Percentiles rank a stretch among this genome's conserved stretches.
phyloP scores from a whole-genome alignment of 2,113 vertebrate species.

The Rhabdornis inornatus region DNA sequence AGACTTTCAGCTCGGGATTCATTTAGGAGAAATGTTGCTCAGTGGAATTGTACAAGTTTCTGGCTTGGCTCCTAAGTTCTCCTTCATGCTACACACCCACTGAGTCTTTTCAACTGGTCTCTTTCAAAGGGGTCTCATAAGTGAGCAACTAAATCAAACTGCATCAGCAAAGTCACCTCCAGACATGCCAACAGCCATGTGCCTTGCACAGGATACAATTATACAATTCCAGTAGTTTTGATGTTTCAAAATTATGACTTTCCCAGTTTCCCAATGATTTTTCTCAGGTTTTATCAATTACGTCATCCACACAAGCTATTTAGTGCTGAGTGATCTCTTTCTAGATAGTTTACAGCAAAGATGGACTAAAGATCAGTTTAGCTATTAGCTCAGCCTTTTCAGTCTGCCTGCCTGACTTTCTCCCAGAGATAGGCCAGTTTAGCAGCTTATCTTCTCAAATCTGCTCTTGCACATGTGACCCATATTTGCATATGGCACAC shows the following conservation, averaged over 20 bases:
- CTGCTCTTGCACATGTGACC: neutral
- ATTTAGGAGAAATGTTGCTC: neutral
- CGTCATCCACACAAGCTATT: neutral
- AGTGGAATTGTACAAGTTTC: neutral
- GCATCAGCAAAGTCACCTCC: neutral
- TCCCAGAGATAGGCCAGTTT: neutral
- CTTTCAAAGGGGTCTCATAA: neutral
- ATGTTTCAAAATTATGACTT: neutral
- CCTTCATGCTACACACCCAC: neutral
- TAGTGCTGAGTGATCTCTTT: neutral
- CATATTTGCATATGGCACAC: neutral
- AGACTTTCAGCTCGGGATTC: neutral
- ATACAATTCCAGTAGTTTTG: neutral
- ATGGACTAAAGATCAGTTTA: constrained; percentile 11
- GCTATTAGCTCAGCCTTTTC: neutral
- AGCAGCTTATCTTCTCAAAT: constrained; percentile 18
- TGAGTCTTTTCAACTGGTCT: neutral
- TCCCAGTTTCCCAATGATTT: neutral
- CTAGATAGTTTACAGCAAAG: neutral
- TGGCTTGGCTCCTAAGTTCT: neutral
- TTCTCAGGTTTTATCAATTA: neutral
- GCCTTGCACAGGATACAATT: neutral
- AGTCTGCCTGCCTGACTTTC: neutral
- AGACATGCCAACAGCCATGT: neutral
- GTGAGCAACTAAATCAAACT: neutral